Percentiles rank a stretch among this genome's conserved stretches.
Evolutionary conservation across 1,140 invertebrate species (phyloP).

Genomic region (Drosophila guanche): DNA sequence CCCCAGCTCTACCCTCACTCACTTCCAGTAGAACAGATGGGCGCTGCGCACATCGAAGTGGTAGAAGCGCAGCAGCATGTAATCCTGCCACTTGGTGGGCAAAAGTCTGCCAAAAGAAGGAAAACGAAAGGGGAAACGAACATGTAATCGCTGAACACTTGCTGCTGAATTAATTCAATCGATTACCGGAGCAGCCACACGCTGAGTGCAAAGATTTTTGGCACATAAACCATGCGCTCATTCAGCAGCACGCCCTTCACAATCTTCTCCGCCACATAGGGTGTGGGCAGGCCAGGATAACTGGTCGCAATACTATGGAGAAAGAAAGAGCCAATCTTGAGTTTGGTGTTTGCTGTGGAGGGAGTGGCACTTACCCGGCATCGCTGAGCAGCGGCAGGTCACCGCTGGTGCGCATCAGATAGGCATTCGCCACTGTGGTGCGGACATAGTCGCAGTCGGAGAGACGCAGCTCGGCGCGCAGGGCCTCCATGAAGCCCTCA

Average conservation of each 20-base stretch:
- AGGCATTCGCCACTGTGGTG: conserved; percentile 77
- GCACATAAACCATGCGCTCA: conserved; percentile 79
- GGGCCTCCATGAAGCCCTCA: conserved; percentile 77
- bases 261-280: conserved; percentile 79
- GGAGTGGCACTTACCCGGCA: conserved; percentile 61
- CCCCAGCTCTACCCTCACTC: not conserved
- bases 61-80: conserved; percentile 74
- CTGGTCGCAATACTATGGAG: conserved; percentile 64
- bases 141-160: conserved; percentile 5
- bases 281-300: conserved; percentile 75
- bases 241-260: conserved; percentile 73
- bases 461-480: conserved; percentile 70
- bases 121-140: not conserved
- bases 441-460: conserved; percentile 78
- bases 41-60: conserved; percentile 75
- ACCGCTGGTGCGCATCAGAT: conserved; percentile 77
- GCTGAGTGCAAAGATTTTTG: conserved; percentile 79
- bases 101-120: conserved; percentile 53
- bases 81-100: conserved; percentile 82
- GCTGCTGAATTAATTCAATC: conserved; percentile 8
- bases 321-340: conserved; percentile 3
- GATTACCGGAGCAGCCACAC: conserved; percentile 78
- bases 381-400: conserved; percentile 76
- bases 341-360: not conserved
- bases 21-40: conserved; percentile 80